Percentiles rank a stretch among this genome's conserved stretches.
phyloP scores from a whole-genome alignment of 2,888 invertebrate genomes.

The Mythimna pallens region DNA sequence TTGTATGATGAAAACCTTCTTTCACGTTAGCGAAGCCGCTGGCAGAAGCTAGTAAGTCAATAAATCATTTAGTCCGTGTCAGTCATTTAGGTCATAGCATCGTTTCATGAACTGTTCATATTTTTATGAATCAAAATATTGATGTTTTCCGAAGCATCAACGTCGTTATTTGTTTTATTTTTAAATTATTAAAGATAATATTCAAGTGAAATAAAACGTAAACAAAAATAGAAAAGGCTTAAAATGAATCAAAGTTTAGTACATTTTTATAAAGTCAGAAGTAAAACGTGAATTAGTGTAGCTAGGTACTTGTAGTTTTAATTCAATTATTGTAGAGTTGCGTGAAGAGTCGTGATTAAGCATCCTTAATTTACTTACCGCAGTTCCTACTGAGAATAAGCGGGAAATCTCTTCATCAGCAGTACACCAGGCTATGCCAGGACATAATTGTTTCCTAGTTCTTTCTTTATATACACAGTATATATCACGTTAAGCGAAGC shows the following conservation, averaged over 20 bases:
- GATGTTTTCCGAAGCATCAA: constrained; percentile 19
- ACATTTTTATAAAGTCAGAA: neutral
- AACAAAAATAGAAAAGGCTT: neutral
- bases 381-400: constrained; percentile 21
- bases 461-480: constrained; percentile 27
- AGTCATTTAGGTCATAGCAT: constrained; percentile 33
- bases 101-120: constrained; percentile 37
- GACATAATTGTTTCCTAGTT: constrained; percentile 11
- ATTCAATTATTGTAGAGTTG: constrained; percentile 47
- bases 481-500: constrained; percentile 21
- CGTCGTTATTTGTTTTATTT: constrained; percentile 7
- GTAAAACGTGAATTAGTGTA: constrained; percentile 21
- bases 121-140: constrained; percentile 39
- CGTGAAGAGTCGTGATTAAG: constrained; percentile 52
- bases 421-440: neutral
- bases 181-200: constrained; percentile 2
- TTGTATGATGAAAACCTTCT: no score
- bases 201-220: neutral
- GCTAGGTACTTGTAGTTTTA: constrained; percentile 16
- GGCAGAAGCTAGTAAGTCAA: constrained; percentile 4
- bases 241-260: neutral
- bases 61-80: constrained; percentile 9
- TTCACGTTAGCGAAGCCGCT: no score
- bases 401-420: constrained; percentile 33
- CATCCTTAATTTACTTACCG: constrained; percentile 37